Evolutionary conservation across 2,888 invertebrate genomes (phyloP).

Genomic region (Parnassius orleans): DNA sequence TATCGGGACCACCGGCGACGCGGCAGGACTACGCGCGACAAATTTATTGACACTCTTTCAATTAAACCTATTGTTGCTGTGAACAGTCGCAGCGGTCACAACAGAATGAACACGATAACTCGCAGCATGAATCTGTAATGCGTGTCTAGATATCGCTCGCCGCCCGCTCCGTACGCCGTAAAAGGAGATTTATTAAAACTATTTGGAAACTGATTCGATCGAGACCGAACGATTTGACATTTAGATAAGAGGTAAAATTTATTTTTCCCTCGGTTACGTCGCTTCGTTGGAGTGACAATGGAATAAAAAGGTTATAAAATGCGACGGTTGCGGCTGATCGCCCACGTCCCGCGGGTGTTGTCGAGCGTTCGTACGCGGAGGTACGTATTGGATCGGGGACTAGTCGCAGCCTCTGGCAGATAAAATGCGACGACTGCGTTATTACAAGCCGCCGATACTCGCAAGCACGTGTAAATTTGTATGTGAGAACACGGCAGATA

Average conservation of each 20-base stretch:
- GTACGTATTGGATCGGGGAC: conserved; percentile 52
- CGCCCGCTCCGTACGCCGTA: conserved; percentile 64
- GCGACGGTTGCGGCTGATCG: conserved; percentile 67
- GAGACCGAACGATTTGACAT: conserved; percentile 80
- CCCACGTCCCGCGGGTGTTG: conserved; percentile 72
- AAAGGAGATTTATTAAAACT: conserved; percentile 82
- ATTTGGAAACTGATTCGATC: conserved; percentile 81
- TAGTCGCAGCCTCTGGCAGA: conserved; percentile 60
- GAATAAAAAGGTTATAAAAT: conserved; percentile 80
- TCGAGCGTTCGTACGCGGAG: conserved; percentile 54
- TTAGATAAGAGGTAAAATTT: conserved; percentile 80
- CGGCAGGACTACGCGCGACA: conserved; percentile 58
- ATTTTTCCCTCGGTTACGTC: conserved; percentile 71
- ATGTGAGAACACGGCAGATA: conserved; percentile 74
- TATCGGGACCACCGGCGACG: conserved; percentile 76
- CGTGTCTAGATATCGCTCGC: conserved; percentile 62
- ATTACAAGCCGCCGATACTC: conserved; percentile 65
- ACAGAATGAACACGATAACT: conserved; percentile 77
- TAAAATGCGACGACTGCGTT: conserved; percentile 71
- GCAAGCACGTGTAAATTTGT: conserved; percentile 78
- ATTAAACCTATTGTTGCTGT: conserved; percentile 77
- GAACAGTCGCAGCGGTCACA: conserved; percentile 69
- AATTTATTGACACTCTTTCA: conserved; percentile 81
- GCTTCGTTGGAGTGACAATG: conserved; percentile 74
- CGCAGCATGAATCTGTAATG: conserved; percentile 72